A percentile compares a stretch with the other conserved stretches of the same genome.
phyloP scores from a whole-genome alignment of 1,140 invertebrate genomes.

The Archivesica marissinica region DNA sequence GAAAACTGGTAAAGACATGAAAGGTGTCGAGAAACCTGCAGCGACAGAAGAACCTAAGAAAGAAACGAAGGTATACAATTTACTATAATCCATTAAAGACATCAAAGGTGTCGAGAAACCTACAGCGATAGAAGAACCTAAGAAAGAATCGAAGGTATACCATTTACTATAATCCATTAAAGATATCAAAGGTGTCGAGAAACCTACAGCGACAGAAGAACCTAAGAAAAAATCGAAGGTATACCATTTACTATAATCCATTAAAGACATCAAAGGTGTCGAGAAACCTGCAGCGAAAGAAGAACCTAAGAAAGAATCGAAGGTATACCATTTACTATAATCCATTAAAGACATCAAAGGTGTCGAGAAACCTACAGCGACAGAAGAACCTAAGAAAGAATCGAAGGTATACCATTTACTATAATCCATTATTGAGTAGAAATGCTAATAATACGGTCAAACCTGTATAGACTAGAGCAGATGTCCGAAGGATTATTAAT shows the following conservation, averaged over 20 bases:
- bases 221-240: background rate
- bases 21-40: constrained; percentile 26
- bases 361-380: background rate
- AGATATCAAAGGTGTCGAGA: constrained; percentile 2
- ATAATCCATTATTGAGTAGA: too few relatives aligned
- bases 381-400: background rate
- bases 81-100: too few relatives aligned
- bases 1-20: background rate
- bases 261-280: background rate
- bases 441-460: background rate
- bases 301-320: background rate
- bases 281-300: constrained; percentile 46
- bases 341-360: too few relatives aligned
- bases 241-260: too few relatives aligned
- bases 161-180: too few relatives aligned
- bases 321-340: too few relatives aligned
- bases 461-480: too few relatives aligned
- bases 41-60: constrained; percentile 37
- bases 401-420: too few relatives aligned
- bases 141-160: background rate
- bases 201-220: constrained; percentile 42
- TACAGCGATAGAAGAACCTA: constrained; percentile 33
- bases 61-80: background rate
- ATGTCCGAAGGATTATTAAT: too few relatives aligned
- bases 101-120: constrained; percentile 21